Evolutionary conservation across 2,888 invertebrate species (phyloP).

Genomic region (Chaetogeoica ovagalla): DNA sequence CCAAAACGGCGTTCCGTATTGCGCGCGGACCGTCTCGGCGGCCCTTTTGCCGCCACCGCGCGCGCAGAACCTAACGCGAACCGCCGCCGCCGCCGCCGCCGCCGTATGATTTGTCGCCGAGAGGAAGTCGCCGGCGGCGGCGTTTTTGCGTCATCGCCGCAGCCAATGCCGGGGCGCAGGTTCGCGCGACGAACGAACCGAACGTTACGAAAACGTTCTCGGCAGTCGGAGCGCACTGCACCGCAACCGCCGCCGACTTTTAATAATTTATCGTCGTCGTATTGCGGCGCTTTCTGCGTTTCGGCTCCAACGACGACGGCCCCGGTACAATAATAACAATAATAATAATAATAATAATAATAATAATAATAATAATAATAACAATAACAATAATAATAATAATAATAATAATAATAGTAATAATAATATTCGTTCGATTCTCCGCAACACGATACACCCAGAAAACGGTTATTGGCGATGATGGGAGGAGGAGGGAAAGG

Average conservation of each 20-base stretch:
- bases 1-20: conserved; percentile 50
- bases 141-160: conserved; percentile 43
- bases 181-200: neutral
- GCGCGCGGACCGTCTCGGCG: conserved; percentile 17
- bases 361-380: no score
- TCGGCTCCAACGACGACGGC: no score
- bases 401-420: no score
- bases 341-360: no score
- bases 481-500: no score
- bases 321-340: no score
- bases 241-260: neutral
- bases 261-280: conserved; percentile 42
- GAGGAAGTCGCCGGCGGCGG: no score
- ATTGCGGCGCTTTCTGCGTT: conserved; percentile 17
- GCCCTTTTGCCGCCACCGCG: neutral
- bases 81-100: conserved; percentile 8
- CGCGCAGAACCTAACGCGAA: neutral
- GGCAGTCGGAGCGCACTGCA: neutral
- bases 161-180: neutral
- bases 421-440: no score
- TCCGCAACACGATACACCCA: no score
- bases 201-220: neutral
- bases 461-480: no score
- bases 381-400: no score
- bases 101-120: no score